phyloP scores from a whole-genome alignment of 2,113 vertebrate genomes.

The Sarotherodon lohbergeri region DNA sequence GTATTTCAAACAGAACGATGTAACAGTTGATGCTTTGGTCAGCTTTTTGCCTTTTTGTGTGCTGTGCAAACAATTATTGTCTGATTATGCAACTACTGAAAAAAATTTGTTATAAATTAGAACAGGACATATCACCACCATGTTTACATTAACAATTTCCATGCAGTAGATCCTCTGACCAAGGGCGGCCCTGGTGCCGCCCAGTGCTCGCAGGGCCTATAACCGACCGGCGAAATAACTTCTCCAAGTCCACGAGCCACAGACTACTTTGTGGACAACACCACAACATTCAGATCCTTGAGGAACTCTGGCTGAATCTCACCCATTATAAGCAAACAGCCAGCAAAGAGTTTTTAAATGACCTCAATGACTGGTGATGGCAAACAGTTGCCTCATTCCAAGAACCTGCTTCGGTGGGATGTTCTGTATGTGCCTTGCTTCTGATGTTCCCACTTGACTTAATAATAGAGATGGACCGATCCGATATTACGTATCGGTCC shows the following conservation, averaged over 20 bases:
- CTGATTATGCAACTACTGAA: accelerated
- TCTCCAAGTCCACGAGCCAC: background rate
- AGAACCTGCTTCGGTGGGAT: background rate
- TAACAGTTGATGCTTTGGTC: background rate
- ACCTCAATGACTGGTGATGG: background rate
- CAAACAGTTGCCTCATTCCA: background rate
- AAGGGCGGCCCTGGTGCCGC: background rate
- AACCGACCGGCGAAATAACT: accelerated
- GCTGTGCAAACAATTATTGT: background rate
- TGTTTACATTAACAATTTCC: accelerated
- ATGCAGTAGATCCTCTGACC: background rate
- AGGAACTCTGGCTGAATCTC: background rate
- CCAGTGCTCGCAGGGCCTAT: background rate
- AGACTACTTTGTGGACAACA: too few relatives aligned
- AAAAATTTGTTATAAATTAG: background rate
- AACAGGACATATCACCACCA: accelerated
- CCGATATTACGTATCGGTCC: too few relatives aligned
- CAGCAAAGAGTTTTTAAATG: background rate
- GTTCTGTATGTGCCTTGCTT: background rate
- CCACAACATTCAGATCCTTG: background rate
- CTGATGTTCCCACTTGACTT: background rate
- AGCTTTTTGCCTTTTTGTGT: background rate
- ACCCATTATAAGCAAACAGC: background rate
- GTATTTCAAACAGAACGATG: background rate
- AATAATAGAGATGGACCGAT: background rate